Percentiles rank a stretch among this genome's conserved stretches.
Conservation (phyloP, 1,140 invertebrate species). For the Drosophila albomicans region DNA sequence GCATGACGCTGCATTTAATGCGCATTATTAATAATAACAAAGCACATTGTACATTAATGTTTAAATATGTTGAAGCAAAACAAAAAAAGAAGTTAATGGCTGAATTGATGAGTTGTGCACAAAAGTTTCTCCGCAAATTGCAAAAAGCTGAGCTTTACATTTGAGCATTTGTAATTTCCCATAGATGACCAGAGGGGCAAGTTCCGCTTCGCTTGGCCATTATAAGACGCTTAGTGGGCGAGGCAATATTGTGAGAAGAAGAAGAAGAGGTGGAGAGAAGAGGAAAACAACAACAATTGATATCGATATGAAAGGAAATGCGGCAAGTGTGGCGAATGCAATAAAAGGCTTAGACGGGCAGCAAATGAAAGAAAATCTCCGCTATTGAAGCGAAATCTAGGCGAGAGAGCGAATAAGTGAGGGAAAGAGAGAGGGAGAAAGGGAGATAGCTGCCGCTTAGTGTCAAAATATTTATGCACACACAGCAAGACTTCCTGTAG, state of each 20-base stretch:
- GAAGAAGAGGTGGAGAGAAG: neutral
- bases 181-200: conserved; percentile 8
- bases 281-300: conserved; percentile 4
- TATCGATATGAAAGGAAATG: conserved; percentile 46
- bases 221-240: conserved; percentile 67
- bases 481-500: conserved; percentile 76
- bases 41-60: neutral
- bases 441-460: conserved; percentile 45
- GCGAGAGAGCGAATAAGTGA: neutral
- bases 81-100: neutral
- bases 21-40: neutral
- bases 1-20: conserved; percentile 1
- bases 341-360: conserved; percentile 66
- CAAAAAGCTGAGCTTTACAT: conserved; percentile 28
- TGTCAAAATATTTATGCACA: conserved; percentile 81
- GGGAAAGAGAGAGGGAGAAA: neutral
- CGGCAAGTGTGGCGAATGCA: conserved; percentile 60
- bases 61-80: neutral
- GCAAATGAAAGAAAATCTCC: conserved; percentile 46
- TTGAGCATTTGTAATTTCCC: conserved; percentile 44
- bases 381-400: conserved; percentile 1
- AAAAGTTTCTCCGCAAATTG: conserved; percentile 61
- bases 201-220: conserved; percentile 52
- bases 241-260: conserved; percentile 25
- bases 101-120: conserved; percentile 4